Percentiles rank a stretch among this genome's conserved stretches.
Evolutionary conservation across 2,888 invertebrate genomes (phyloP).

Genomic region (Rhodophaea formosa): DNA sequence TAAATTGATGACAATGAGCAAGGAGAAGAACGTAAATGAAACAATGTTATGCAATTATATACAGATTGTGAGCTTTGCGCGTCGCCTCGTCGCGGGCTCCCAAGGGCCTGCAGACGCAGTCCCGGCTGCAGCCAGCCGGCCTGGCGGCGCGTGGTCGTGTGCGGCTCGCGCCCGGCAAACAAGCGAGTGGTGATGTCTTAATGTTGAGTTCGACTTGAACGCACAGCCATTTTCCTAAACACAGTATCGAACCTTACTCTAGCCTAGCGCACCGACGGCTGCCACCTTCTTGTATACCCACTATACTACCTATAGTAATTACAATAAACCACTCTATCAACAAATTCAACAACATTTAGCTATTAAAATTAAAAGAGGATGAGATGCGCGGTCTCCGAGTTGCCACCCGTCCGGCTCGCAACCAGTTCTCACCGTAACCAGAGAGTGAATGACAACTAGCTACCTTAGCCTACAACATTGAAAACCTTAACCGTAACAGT

Average conservation of each 20-base stretch:
- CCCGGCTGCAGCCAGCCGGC: neutral
- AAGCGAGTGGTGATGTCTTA: conserved; percentile 52
- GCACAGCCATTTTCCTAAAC: conserved; percentile 75
- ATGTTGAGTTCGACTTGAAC: conserved; percentile 70
- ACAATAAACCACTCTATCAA: conserved; percentile 77
- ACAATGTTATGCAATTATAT: conserved; percentile 77
- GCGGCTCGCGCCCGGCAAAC: conserved; percentile 46
- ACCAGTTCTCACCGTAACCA: conserved; percentile 33
- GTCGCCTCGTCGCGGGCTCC: conserved; percentile 30
- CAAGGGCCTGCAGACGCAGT: conserved; percentile 19
- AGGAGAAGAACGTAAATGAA: conserved; percentile 76
- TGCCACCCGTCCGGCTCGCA: conserved; percentile 30
- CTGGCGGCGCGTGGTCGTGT: conserved; percentile 37
- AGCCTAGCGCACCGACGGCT: conserved; percentile 64
- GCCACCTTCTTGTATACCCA: conserved; percentile 62
- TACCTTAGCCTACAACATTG: conserved; percentile 68
- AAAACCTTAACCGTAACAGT: conserved; percentile 57
- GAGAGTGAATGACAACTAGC: conserved; percentile 58
- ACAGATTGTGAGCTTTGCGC: conserved; percentile 57
- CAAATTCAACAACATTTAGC: conserved; percentile 80
- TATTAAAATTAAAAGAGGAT: conserved; percentile 73
- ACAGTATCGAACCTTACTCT: conserved; percentile 65
- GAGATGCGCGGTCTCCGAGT: conserved; percentile 44
- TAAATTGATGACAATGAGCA: conserved; percentile 80
- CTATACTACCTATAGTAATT: conserved; percentile 68